Evolutionary conservation across 2,113 vertebrate species (phyloP).

Genomic region (Potamarius usumacintae): DNA sequence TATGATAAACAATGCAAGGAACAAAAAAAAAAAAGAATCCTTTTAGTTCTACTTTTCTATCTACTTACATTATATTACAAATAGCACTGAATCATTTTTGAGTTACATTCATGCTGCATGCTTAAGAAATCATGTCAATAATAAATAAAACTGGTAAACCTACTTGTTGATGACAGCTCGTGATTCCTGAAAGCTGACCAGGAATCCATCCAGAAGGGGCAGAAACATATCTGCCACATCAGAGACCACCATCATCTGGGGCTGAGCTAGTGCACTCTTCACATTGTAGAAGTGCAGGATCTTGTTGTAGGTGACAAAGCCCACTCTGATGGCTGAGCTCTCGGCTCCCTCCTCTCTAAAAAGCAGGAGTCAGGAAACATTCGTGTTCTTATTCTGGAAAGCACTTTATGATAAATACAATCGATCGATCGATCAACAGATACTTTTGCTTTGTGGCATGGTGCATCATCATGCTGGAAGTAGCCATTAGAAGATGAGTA

Average conservation of each 20-base stretch:
- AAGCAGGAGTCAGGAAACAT: background rate
- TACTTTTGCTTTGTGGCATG: background rate
- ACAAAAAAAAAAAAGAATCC: background rate
- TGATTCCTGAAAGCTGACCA: slow-evolving; percentile 89
- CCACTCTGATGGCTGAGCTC: slow-evolving; percentile 81
- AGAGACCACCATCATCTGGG: slow-evolving; percentile 98
- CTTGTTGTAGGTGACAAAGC: slow-evolving; percentile 94
- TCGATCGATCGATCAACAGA: too few relatives aligned
- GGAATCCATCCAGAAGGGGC: slow-evolving; percentile 90
- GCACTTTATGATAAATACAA: background rate
- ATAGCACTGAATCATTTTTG: background rate
- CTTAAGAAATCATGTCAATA: background rate
- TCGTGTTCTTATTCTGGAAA: background rate
- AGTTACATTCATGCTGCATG: background rate
- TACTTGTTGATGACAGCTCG: slow-evolving; percentile 88
- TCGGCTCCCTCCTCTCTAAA: slow-evolving; percentile 83
- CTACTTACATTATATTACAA: background rate
- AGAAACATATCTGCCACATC: slow-evolving; percentile 92
- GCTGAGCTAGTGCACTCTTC: slow-evolving; percentile 90
- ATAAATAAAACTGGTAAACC: slow-evolving; percentile 40
- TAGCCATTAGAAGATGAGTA: background rate
- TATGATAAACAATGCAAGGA: slow-evolving; percentile 52
- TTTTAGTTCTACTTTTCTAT: background rate
- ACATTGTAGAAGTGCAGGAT: slow-evolving; percentile 96
- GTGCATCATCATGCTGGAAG: background rate